phyloP scores from a whole-genome alignment of 2,113 vertebrate species.

The Seriola aureovittata region DNA sequence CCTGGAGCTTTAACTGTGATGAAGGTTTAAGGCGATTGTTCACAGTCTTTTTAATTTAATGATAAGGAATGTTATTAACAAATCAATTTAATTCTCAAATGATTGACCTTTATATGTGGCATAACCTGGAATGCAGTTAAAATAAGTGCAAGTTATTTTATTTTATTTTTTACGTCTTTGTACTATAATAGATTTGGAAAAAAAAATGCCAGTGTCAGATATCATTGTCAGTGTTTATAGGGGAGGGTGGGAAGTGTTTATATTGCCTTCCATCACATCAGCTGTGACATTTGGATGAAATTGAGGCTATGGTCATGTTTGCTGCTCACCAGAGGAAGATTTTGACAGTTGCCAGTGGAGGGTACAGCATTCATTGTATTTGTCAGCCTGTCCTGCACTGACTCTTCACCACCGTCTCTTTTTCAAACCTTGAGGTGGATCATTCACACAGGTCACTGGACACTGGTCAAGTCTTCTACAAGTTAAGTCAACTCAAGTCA shows the following conservation, averaged over 20 bases:
- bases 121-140: not conserved
- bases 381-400: not conserved
- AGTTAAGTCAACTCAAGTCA: no score
- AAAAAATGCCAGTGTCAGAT: conserved; percentile 3
- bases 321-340: not conserved
- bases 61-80: not conserved
- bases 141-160: no score
- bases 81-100: not conserved
- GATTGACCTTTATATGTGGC: not conserved
- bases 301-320: conserved; percentile 11
- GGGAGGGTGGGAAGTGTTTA: not conserved
- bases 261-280: conserved; percentile 22
- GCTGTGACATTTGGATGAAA: conserved; percentile 31
- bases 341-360: conserved; percentile 5
- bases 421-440: conserved; percentile 1
- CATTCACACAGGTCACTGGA: conserved; percentile 4
- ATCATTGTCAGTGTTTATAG: not conserved
- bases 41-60: not conserved
- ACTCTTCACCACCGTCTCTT: not conserved
- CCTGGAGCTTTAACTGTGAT: not conserved
- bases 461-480: not conserved
- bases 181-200: not conserved
- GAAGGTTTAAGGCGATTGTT: not conserved
- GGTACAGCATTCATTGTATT: not conserved
- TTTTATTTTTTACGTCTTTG: no score